phyloP scores from a whole-genome alignment of 2,113 vertebrate genomes.

The Carassius auratus region DNA sequence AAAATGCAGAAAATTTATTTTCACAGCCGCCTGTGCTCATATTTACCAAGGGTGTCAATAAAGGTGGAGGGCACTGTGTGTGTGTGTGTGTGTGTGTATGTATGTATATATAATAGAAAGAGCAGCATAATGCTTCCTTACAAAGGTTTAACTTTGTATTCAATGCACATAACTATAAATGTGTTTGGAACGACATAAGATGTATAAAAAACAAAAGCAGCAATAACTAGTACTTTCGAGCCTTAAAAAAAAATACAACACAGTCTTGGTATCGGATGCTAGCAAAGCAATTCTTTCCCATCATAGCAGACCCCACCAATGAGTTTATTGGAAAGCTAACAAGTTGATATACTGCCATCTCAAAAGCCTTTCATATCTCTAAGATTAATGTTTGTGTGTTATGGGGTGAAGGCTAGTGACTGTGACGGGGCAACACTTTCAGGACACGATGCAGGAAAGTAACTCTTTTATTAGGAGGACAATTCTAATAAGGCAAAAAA shows the following conservation, averaged over 20 bases:
- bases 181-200: neutral
- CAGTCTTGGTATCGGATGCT: neutral
- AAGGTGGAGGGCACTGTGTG: too few species aligned
- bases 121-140: neutral
- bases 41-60: too few species aligned
- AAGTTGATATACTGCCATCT: conserved; percentile 65
- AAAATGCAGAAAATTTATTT: too few species aligned
- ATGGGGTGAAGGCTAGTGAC: conserved; percentile 24
- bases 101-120: too few species aligned
- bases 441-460: neutral
- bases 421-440: neutral
- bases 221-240: neutral
- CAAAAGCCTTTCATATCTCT: conserved; percentile 57
- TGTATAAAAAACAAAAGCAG: neutral
- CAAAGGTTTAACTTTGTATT: neutral
- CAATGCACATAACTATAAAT: neutral
- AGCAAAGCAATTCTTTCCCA: conserved; percentile 17
- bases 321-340: conserved; percentile 64
- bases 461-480: conserved; percentile 13
- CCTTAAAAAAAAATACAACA: neutral
- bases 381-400: conserved; percentile 65
- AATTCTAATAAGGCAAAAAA: conserved; percentile 20
- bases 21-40: too few species aligned
- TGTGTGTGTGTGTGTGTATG: too few species aligned
- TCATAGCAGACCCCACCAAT: conserved; percentile 32